Evolutionary conservation across 2,113 vertebrate genomes (phyloP), one percentile per base, ranked within the genome.

Genomic region (Phylloscopus trochiloides): DNA sequence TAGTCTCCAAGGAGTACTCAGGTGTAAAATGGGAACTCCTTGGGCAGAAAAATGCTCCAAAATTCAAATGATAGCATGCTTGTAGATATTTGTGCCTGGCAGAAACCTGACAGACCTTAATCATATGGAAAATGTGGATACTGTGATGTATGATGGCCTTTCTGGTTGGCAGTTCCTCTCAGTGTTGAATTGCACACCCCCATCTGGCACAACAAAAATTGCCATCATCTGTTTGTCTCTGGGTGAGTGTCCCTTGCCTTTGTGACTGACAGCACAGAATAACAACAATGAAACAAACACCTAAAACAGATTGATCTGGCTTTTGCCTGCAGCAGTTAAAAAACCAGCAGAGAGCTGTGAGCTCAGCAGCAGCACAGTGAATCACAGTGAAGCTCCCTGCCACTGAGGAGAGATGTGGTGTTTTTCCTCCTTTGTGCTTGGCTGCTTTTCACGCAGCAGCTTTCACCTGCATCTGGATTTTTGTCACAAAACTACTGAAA

Each of bases 261-360:
- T 92, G 83, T 31, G 31, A 90, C 88, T 10, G 88, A 80, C 80
- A 25, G 45, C 0, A 0, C 70, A 58, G 92, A 94, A 81, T 55
- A 87, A 68, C 29, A 34, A 72, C 79, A 89, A 87, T 12, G 82
- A 79, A 96, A 80, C 59, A 88, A 91, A 94, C 61, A 88, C 83
- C 36, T 66, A 67, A 88, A 90, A 68, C 71, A 95, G 83, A 95
- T 72, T 94, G 91, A 94, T 95, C 95, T 78, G 80, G 26, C 61
- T 96, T 85, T 94, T 94, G 77, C 92, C 94, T 94, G 72, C 67
- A 97, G 95, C 93, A 86, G 70, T 45, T 78, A 65, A 81, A 94
- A 72, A n/a, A 0, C 18, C 59, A 74, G 29, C 36, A 36, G 52
- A 83, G 66, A 70, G 54, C 70, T 61, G 28, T 70, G 62, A 96